Conservation (phyloP, 2,888 invertebrate species). For the Idaea dimidiata region DNA sequence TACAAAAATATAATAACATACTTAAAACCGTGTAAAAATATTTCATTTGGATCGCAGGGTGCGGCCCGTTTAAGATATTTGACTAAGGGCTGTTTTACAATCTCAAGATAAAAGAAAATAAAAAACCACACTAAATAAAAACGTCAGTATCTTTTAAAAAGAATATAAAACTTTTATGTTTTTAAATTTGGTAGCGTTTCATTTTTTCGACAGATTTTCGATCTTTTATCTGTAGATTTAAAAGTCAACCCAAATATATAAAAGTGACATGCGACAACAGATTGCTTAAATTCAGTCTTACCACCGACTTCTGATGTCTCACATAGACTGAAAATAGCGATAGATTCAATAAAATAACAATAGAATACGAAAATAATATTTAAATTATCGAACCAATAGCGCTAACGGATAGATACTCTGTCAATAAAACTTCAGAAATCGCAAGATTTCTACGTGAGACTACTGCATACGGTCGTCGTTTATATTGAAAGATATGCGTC, state of each 20-base stretch:
- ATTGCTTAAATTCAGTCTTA: not conserved
- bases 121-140: too few species aligned
- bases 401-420: too few species aligned
- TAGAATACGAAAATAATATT: too few species aligned
- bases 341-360: too few species aligned
- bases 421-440: too few species aligned
- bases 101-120: slow-evolving; percentile 6
- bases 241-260: slow-evolving; percentile 12
- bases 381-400: too few species aligned
- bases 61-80: too few species aligned
- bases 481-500: slow-evolving; percentile 27
- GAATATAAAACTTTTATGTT: too few species aligned
- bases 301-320: not conserved
- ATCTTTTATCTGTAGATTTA: not conserved
- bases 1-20: slow-evolving; percentile 16
- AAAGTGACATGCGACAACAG: slow-evolving; percentile 21
- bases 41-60: not conserved
- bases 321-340: not conserved
- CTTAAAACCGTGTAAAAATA: slow-evolving; percentile 5
- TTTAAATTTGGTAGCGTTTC: too few species aligned
- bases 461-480: not conserved
- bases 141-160: too few species aligned
- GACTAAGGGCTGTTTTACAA: slow-evolving; percentile 3
- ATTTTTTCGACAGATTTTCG: too few species aligned
- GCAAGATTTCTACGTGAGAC: too few species aligned